phyloP scores from a whole-genome alignment of 1,140 invertebrate genomes.

The Scaptomyza montana region DNA sequence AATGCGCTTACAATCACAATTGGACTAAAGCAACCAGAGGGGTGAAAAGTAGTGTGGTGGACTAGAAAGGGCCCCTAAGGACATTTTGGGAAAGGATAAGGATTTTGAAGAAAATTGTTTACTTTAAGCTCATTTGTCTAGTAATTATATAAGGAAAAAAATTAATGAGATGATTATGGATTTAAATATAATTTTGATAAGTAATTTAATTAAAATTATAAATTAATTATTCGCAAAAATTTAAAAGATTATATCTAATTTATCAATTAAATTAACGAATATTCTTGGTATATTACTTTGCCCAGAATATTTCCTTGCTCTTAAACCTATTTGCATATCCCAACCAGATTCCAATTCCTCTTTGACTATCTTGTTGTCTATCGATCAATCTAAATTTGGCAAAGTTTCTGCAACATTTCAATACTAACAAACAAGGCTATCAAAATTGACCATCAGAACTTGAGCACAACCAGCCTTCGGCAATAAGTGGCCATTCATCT shows the following conservation, averaged over 20 bases:
- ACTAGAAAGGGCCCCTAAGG: conserved; percentile 6
- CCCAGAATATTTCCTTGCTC: no score
- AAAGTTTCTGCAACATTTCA: conserved; percentile 52
- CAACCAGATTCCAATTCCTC: neutral
- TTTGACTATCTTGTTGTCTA: neutral
- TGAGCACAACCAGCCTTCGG: conserved; percentile 58
- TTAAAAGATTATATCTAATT: no score
- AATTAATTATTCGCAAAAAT: no score
- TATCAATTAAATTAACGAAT: no score
- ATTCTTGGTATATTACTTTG: no score
- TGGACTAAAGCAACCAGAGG: neutral
- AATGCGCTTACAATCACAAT: conserved; percentile 35
- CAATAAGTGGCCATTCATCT: conserved; percentile 79
- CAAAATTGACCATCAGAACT: conserved; percentile 58
- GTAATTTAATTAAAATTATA: no score
- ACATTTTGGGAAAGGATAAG: conserved; percentile 7
- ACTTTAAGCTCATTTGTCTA: neutral
- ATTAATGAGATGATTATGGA: neutral
- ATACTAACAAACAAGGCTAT: conserved; percentile 49
- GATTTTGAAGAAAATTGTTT: conserved; percentile 7
- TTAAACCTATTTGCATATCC: neutral
- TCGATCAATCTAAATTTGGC: conserved; percentile 48
- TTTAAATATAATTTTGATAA: no score
- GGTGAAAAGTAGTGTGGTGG: conserved; percentile 4
- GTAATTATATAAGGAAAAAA: neutral